Conservation (phyloP, 2,888 invertebrate species). For the Brachyptera putata region DNA sequence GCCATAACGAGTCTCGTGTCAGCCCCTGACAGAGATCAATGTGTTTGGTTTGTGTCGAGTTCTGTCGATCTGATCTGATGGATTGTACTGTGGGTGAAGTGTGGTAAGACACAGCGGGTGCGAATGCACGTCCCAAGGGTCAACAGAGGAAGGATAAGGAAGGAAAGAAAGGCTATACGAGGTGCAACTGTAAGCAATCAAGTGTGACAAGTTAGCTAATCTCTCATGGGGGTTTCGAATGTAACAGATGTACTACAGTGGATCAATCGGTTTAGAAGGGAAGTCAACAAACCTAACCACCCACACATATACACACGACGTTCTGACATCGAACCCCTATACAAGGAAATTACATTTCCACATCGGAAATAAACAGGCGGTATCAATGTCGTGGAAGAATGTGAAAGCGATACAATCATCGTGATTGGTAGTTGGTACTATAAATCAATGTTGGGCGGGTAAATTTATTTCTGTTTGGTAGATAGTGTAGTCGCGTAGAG, state of each 20-base stretch:
- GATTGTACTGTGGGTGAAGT: too few relatives aligned
- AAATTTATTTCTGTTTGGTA: background rate
- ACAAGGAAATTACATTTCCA: slow-evolving; percentile 10
- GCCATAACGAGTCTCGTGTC: too few relatives aligned
- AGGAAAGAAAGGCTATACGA: too few relatives aligned
- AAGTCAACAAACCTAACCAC: background rate
- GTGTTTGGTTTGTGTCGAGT: too few relatives aligned
- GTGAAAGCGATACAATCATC: slow-evolving; percentile 5
- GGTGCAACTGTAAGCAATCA: slow-evolving; percentile 18
- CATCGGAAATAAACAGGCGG: slow-evolving; percentile 2
- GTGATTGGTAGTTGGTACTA: slow-evolving; percentile 3
- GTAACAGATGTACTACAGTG: slow-evolving; percentile 4
- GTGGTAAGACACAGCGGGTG: too few relatives aligned
- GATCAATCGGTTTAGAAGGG: slow-evolving; percentile 8
- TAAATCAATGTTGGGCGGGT: background rate
- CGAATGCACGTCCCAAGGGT: too few relatives aligned
- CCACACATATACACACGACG: background rate
- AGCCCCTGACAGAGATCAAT: too few relatives aligned
- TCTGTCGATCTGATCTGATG: too few relatives aligned
- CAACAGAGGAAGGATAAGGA: too few relatives aligned
- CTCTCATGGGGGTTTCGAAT: background rate
- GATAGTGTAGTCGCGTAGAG: background rate
- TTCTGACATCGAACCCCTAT: background rate
- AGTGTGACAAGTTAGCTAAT: slow-evolving; percentile 18
- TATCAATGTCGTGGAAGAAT: slow-evolving; percentile 2